These are phyloP conservation scores for Phortica magna DNA, from an alignment of 2,888 invertebrate species.

Conservation along the genomic window DNA sequence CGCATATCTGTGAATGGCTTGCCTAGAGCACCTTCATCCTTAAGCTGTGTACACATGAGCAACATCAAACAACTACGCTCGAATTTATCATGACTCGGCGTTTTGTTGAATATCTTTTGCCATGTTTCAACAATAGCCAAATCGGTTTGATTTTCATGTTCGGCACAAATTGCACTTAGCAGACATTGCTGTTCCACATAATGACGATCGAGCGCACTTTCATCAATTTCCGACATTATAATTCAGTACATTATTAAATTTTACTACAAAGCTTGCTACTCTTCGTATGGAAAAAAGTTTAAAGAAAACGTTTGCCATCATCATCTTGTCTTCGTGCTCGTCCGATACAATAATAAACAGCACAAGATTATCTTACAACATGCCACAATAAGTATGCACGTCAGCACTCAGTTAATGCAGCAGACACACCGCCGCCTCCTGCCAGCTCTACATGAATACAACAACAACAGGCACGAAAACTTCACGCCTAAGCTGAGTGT, in stretches of 20 bases:
- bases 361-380: conserved; percentile 18
- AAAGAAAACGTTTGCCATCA: background rate
- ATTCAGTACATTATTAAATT: background rate
- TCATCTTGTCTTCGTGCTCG: background rate
- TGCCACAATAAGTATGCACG: conserved; percentile 7
- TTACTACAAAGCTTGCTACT: conserved; percentile 4
- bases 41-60: conserved; percentile 42
- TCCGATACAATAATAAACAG: conserved; percentile 16
- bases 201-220: conserved; percentile 20
- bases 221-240: background rate
- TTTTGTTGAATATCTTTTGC: conserved; percentile 43
- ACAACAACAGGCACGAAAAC: background rate
- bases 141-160: background rate
- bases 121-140: conserved; percentile 41
- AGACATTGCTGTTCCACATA: background rate
- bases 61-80: conserved; percentile 45
- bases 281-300: background rate
- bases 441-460: background rate
- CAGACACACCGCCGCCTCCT: background rate
- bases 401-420: background rate
- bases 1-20: conserved; percentile 39
- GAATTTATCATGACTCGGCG: conserved; percentile 36
- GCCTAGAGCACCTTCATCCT: conserved; percentile 2
- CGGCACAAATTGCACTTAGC: background rate
- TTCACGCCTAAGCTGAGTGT: background rate